Base-by-base conservation (phyloP, 2,797 vertebrate species). In the Gymnodraco acuticeps region DNA sequence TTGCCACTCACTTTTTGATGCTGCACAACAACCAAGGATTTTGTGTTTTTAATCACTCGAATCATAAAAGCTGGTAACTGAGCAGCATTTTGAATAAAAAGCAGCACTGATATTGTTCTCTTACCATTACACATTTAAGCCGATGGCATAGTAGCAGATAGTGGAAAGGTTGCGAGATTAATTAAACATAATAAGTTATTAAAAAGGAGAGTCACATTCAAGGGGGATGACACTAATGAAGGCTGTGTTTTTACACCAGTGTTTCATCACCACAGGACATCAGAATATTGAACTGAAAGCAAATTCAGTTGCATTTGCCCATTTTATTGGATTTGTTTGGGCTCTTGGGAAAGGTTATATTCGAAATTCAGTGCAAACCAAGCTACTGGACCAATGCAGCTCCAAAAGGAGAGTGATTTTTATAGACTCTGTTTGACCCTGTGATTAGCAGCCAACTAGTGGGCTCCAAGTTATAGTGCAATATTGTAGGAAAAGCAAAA, bases 161-260 rank as follows among this genome's bases (percentile, higher is more conserved):
- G 76, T 59, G 3, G 27, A 47, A 19, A 56, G 43, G 52, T 19
- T 55, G 8, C 8, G 38, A 69, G 62, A 60, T 46, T 64, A 42
- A 46, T 65, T 52, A 64, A 60, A 38, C 1, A 47, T 67, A 5
- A 77, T 52, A 48, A 20, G 15, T 41, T 20, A 3, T 15, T 31
- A 16, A 38, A 19, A 65, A 53, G 46, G 70, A 38, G 17, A 46
- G 52, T 73, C 73, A 45, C 60, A 74, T 64, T 77, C 43, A 41
- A 43, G 61, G 70, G 60, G 60, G 20, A 23, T 61, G 66, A 20
- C 41, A 63, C 43, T 77, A 76, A 82, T 38, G n/a, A 47, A 53
- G 48, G 27, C 50, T 53, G 55, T 64, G 60, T 38, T 20, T 48
- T 53, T n/a, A 17, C 33, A 64, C 52, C 46, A 59, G 69, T 9